Evolutionary conservation across 2,797 vertebrate genomes (phyloP), one percentile per base, ranked within the genome.

Genomic region (Chrosomus eos): DNA sequence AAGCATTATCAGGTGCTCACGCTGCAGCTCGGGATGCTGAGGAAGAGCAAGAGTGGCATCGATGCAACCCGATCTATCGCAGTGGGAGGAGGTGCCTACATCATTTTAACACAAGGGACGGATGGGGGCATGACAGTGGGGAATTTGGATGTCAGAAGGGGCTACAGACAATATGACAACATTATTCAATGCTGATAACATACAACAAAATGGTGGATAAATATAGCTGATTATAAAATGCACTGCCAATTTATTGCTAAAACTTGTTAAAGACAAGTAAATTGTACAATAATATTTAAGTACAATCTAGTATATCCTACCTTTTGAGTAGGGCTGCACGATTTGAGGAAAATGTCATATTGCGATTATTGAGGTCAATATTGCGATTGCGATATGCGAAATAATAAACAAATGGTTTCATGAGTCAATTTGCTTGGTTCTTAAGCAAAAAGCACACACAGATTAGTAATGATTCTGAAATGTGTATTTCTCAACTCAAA

Each of bases 11-110:
- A 83, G 48, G 26, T 86, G 79, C 85, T 85, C 82, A 23, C 71
- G 76, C 76, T 87, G 86, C 87, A 86, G 83, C 85, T 67, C 38
- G 38, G 19, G 79, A 89, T 80, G 81, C 82, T 85, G 83, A 84
- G 82, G 80, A 64, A 87, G 82, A 82, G 74, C 7, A 11, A 73
- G 74, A 87, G 45, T 68, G 67, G 48, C 21, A 70, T 60, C 82
- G 43, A 64, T 55, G 82, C 82, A 84, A 77, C 51, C 28, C 1
- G 21, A 84, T 84, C 66, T 84, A 71, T 67, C 5, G 21, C 48
- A 85, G 40, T 48, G 45, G 72, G 76, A 75, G 80, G 77, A 78
- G 48, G 53, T n/a, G 10, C 33, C 81, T 81, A 81, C n/a, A 23
- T 70, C 70, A 86, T 45, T 66, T 36, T 26, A 72, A 58, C 79